Evolutionary conservation across 2,888 invertebrate genomes (phyloP).

Genomic region (Acronicta alni): DNA sequence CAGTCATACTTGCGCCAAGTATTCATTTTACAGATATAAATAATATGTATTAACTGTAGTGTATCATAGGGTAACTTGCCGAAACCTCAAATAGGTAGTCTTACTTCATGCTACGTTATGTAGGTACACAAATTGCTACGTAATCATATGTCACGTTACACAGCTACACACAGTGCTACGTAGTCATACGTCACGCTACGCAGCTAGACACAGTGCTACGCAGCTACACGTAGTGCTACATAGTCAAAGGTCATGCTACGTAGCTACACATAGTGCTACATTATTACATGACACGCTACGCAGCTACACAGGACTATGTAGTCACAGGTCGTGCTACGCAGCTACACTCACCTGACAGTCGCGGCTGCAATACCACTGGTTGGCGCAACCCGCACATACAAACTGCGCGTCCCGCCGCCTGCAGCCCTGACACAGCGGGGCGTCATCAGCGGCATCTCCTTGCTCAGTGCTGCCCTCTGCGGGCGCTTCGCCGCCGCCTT

Average conservation of each 20-base stretch:
- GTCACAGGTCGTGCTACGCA: neutral
- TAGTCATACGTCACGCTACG: neutral
- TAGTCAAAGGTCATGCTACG: neutral
- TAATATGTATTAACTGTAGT: too few relatives aligned
- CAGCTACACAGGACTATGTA: neutral
- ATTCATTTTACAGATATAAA: too few relatives aligned
- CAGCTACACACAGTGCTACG: neutral
- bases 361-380: conserved; percentile 98
- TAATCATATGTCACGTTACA: neutral
- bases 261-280: neutral
- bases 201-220: neutral
- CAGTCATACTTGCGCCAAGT: too few relatives aligned
- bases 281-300: neutral
- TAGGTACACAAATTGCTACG: neutral
- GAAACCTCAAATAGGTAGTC: too few relatives aligned
- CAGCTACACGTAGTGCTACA: neutral
- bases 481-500: conserved; percentile 59
- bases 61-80: too few relatives aligned
- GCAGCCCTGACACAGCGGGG: conserved; percentile 96
- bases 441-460: conserved; percentile 80
- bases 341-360: conserved; percentile 94
- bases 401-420: conserved; percentile 94
- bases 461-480: conserved; percentile 69
- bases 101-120: neutral
- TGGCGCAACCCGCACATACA: conserved; percentile 96